Evolutionary conservation across 2,797 vertebrate species (phyloP).

Genomic region (Paratrypauchen microcephalus): DNA sequence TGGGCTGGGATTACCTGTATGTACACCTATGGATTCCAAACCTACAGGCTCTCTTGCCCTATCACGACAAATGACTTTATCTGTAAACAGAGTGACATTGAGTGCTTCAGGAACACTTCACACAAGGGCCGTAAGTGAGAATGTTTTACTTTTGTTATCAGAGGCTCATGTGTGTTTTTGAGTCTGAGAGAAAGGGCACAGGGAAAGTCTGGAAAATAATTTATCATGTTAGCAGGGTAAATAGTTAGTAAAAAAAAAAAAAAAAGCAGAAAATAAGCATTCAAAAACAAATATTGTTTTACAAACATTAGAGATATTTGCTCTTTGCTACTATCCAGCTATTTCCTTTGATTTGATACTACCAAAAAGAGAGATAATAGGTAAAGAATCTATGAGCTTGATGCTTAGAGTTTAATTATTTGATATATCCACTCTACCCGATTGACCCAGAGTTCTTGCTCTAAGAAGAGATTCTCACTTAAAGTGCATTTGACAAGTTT

Average conservation of each 20-base stretch:
- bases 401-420: no score
- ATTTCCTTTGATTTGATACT: not conserved
- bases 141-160: conserved; percentile 40
- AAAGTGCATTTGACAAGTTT: no score
- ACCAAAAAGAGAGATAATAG: not conserved
- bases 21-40: conserved; percentile 19
- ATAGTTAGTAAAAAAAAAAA: not conserved
- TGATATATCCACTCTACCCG: no score
- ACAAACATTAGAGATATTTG: not conserved
- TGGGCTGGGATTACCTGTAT: conserved; percentile 17
- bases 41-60: not conserved
- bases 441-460: no score
- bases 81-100: conserved; percentile 28
- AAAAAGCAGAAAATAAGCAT: not conserved
- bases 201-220: conserved; percentile 21
- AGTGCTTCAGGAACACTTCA: conserved; percentile 38
- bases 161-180: conserved; percentile 44
- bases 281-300: not conserved
- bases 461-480: no score
- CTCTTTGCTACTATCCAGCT: not conserved
- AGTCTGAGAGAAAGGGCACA: conserved; percentile 5
- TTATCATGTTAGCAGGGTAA: conserved; percentile 24
- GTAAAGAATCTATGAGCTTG: no score
- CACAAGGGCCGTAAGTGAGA: conserved; percentile 58
- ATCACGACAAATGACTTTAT: conserved; percentile 36